Evolutionary conservation across 1,140 invertebrate species (phyloP), one percentile per base, ranked within the genome.

Genomic region (Portunus trituberculatus): DNA sequence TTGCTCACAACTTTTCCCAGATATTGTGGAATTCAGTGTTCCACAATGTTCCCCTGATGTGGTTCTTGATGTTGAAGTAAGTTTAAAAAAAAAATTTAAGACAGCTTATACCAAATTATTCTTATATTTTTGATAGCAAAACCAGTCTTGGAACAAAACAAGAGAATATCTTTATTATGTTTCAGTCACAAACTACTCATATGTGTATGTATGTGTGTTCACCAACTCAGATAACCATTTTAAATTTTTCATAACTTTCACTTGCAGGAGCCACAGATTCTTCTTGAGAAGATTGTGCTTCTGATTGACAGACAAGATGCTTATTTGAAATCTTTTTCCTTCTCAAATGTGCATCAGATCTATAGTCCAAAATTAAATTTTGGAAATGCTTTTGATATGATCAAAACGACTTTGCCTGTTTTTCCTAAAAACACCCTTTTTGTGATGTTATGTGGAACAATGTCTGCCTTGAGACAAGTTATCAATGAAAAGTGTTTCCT

Each of bases 271-370:
- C 67, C 67, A 25, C 20, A 76, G 67, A 2, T 76, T 76, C 67
- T n/a, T 7, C 67, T 25, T n/a, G 67, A 76, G 20, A 76, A 76
- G 8, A 76, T 76, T n/a, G 67, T 76, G 67, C 67, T 76, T n/a
- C 67, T 76, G n/a, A 76, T 76, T n/a, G 67, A 76, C 67, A 25
- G 67, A n/a, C 67, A 76, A 76, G 67, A 76, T n/a, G 67, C 67
- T n/a, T 76, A 76, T 25, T 76, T 76, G 67, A 76, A n/a, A 8
- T 76, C 67, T 25, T 76, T 76, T 76, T 76, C 12, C 67, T 76
- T 20, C n/a, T 20, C 67, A 7, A 76, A 76, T 12, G 67, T 76
- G 20, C 20, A 7, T n/a, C 67, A 76, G 12, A 76, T 76, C 8
- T 76, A 76, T 76, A 25, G n/a, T n/a, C 4, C 20, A 25, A 76